A percentile compares a stretch with the other conserved stretches of the same genome.
Conservation (phyloP, 1,140 invertebrate species). For the Chionoecetes opilio region DNA sequence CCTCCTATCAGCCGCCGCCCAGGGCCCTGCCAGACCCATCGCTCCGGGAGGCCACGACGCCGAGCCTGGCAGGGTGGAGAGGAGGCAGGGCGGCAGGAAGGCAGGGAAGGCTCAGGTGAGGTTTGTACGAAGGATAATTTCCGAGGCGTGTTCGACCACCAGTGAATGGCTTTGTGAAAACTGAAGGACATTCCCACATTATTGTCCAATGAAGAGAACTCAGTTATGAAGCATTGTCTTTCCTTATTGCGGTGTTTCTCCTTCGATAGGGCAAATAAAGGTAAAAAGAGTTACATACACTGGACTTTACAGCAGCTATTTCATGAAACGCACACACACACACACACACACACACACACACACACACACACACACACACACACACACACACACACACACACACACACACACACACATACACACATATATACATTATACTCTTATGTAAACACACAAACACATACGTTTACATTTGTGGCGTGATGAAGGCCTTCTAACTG, state of each 20-base stretch:
- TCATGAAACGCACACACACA: constrained; percentile 59
- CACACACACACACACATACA: constrained; percentile 45
- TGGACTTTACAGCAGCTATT: too few species aligned
- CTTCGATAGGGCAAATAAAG: too few species aligned
- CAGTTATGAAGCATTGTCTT: not conserved
- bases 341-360: constrained; percentile 66
- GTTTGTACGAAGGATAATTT: not conserved
- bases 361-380: constrained; percentile 65
- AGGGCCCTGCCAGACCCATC: not conserved
- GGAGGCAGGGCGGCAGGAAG: not conserved
- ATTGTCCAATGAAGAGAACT: too few species aligned
- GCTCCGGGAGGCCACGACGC: constrained; percentile 22
- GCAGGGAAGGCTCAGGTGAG: not conserved
- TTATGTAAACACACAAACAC: not conserved
- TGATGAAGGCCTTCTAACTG: not conserved
- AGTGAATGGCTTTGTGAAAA: not conserved
- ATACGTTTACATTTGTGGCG: not conserved
- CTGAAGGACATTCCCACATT: too few species aligned
- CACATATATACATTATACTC: constrained; percentile 44
- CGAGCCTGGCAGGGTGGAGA: not conserved
- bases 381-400: constrained; percentile 60
- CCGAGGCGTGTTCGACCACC: not conserved
- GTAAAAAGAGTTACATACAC: too few species aligned
- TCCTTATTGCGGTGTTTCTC: too few species aligned
- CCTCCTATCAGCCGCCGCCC: constrained; percentile 10